phyloP scores from a whole-genome alignment of 1,140 invertebrate species.

The Brachionus asplanchnoidis region DNA sequence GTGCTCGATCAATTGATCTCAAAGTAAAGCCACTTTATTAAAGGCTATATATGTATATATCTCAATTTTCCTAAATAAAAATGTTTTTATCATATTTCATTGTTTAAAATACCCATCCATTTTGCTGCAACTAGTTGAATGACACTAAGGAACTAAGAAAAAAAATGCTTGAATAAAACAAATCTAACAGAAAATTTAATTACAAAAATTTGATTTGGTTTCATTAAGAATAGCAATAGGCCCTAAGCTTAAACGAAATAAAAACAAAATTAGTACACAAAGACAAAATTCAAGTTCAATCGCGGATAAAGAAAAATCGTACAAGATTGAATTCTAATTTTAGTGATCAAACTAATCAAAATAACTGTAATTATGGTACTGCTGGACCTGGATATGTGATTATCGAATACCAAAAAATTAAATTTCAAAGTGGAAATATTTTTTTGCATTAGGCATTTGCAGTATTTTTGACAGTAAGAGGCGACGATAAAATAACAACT shows the following conservation, averaged over 20 bases:
- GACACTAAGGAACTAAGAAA: too few relatives aligned
- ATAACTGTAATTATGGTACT: slow-evolving; percentile 44
- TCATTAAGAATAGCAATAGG: slow-evolving; percentile 59
- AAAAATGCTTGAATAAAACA: too few relatives aligned
- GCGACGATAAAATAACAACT: slow-evolving; percentile 75
- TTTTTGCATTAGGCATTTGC: slow-evolving; percentile 86
- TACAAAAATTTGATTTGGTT: slow-evolving; percentile 59
- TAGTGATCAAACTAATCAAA: neutral
- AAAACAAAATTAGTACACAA: slow-evolving; percentile 42
- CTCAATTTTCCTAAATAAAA: too few relatives aligned
- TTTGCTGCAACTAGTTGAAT: too few relatives aligned
- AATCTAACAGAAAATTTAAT: too few relatives aligned
- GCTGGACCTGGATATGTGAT: slow-evolving; percentile 74
- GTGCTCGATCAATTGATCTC: too few relatives aligned
- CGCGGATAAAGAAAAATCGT: neutral
- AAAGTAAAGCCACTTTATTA: too few relatives aligned
- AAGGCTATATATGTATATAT: too few relatives aligned
- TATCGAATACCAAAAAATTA: slow-evolving; percentile 59
- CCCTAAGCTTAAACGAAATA: slow-evolving; percentile 50
- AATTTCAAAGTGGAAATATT: slow-evolving; percentile 73
- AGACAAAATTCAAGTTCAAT: slow-evolving; percentile 45
- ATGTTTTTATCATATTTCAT: too few relatives aligned
- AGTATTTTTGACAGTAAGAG: slow-evolving; percentile 89
- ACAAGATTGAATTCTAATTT: neutral
- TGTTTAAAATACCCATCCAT: too few relatives aligned